phyloP scores from a whole-genome alignment of 1,140 invertebrate genomes.

The Bradynema listronoti region DNA sequence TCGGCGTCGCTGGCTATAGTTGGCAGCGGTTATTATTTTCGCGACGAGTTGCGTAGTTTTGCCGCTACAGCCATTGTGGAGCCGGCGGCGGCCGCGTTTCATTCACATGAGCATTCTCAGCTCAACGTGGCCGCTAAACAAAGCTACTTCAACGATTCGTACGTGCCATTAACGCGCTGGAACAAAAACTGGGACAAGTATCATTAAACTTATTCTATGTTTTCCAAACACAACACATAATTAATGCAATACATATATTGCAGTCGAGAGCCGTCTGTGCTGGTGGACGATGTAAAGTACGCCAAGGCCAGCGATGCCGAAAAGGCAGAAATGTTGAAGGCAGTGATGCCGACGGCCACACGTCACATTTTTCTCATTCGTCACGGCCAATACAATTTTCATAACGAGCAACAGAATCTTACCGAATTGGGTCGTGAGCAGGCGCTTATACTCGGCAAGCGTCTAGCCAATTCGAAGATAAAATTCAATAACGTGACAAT shows the following conservation, averaged over 20 bases:
- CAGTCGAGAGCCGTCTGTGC: slow-evolving; percentile 45
- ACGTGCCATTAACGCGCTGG: slow-evolving; percentile 1
- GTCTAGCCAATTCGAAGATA: slow-evolving; percentile 32
- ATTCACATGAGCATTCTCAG: background rate
- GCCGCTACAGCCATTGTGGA: slow-evolving; percentile 23
- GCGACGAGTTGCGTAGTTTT: slow-evolving; percentile 15
- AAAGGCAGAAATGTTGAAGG: slow-evolving; percentile 44
- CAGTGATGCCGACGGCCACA: slow-evolving; percentile 67
- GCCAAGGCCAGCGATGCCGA: slow-evolving; percentile 33
- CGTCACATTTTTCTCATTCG: slow-evolving; percentile 73
- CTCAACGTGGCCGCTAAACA: background rate
- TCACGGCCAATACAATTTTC: slow-evolving; percentile 42
- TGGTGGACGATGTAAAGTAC: slow-evolving; percentile 40
- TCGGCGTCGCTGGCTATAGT: background rate
- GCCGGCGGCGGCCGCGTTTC: background rate
- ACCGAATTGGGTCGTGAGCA: slow-evolving; percentile 52
- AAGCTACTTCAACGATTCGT: slow-evolving; percentile 2
- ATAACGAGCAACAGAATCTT: slow-evolving; percentile 39
- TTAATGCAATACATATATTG: slow-evolving; percentile 5
- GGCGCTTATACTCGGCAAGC: slow-evolving; percentile 44
- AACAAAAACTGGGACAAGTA: slow-evolving; percentile 17
- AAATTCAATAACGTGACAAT: slow-evolving; percentile 44
- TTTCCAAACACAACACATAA: no score
- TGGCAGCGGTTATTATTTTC: slow-evolving; percentile 21
- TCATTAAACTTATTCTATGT: no score